phyloP scores from a whole-genome alignment of 2,797 vertebrate genomes.

The Alca torda region DNA sequence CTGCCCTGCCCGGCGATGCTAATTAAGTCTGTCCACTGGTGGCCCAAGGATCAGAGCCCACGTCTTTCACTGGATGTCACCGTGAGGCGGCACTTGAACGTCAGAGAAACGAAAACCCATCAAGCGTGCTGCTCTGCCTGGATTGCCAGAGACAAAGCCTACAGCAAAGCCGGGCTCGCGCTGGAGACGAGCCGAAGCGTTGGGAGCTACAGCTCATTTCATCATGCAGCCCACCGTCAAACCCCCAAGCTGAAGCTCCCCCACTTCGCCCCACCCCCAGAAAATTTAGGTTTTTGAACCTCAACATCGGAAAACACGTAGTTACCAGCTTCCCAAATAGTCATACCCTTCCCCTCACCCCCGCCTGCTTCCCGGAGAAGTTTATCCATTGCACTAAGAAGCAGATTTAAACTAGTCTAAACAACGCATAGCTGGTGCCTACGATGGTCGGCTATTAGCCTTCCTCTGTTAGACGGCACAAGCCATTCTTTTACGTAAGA shows the following conservation, averaged over 20 bases:
- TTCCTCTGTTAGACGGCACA: neutral
- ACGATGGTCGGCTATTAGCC: neutral
- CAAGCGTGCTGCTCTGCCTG: neutral
- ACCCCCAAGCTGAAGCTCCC: neutral
- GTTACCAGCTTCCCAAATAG: neutral
- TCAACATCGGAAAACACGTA: conserved; percentile 26
- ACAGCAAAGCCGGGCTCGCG: neutral
- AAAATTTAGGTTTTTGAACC: neutral
- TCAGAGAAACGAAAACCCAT: neutral
- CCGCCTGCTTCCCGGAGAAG: neutral
- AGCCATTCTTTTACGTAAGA: neutral
- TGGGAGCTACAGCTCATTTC: neutral
- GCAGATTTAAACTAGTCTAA: neutral
- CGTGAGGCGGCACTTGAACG: neutral
- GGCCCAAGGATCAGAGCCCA: neutral
- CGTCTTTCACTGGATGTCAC: neutral
- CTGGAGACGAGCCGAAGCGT: neutral
- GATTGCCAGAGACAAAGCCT: neutral
- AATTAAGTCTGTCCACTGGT: neutral
- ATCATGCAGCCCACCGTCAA: neutral
- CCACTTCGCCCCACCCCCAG: neutral
- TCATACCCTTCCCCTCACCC: neutral
- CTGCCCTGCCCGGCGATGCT: conserved; percentile 27
- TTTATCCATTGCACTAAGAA: neutral
- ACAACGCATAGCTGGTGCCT: neutral